Base-by-base conservation (phyloP, 1,140 invertebrate genomes). In the Cydia amplana region DNA sequence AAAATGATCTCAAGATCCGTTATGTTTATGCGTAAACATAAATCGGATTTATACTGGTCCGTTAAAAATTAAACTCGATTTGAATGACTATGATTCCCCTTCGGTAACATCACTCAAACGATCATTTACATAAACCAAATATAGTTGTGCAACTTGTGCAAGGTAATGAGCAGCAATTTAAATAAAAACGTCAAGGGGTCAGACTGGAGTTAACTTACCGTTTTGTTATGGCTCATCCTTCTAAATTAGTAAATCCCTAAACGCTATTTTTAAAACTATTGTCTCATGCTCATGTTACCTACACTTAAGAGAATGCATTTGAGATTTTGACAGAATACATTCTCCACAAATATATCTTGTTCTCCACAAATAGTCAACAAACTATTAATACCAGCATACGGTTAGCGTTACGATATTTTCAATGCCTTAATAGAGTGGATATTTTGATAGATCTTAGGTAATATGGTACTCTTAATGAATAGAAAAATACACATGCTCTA, bases 171-270 rank as follows among this genome's bases (percentile, higher is more conserved):
- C 20, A 60, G 55, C 7, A 60, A 60, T 60, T 60, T 60, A 60
- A 60, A 60, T 60, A 60, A 60, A 60, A 60, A 60, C 55, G 55
- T 60, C 55, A 60, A 60, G 55, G 55, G 55, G 55, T 60, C 55
- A 60, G 55, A 23, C 55, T n/a, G 49, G 49, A 60, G 55, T 12
- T 10, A 23, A 60, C 20, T 60, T 23, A 60, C 9, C 55, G 55
- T n/a, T 60, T 60, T 60, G 55, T 60, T 60, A 60, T 60, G 46
- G 55, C n/a, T 55, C n/a, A 10, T 23, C 12, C 55, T 23, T 60
- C 55, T 23, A 60, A 40, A 60, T 60, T 60, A 23, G 55, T 60
- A 12, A 60, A 60, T 60, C n/a, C 55, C 20, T 60, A 60, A 20
- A 60, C 5, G 55, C 18, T 23, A 60, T 60, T 60, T 60, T 60